Base-by-base conservation (phyloP, 2,888 invertebrate species). In the Watsonalla cultraria region DNA sequence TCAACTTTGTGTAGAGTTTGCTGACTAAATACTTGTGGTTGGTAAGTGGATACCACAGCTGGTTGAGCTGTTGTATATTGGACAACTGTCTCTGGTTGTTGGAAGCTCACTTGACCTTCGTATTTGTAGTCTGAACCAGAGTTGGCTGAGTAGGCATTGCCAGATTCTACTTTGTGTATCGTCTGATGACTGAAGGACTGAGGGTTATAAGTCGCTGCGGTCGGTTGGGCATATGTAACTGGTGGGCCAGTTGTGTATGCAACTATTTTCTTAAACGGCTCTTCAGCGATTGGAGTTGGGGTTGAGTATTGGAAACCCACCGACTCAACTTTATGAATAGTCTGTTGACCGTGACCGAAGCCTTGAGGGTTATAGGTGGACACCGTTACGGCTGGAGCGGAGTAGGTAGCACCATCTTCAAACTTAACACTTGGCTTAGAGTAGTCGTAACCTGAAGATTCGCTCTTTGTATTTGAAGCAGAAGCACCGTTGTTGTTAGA, bases 241-340 rank as follows among this genome's bases (percentile, higher is more conserved):
- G 76, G 62, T 5, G 85, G 74, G 6, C 88, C 87, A 51, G 89
- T 89, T 5, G 90, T 89, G 54, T 90, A 90, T 42, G 90, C 89
- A 15, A 86, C 78, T 2, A 84, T 46, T 66, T 84, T 89, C 59
- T 80, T 87, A 51, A 90, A 84, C 15, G 88, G 88, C 54, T 79
- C 79, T 66, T 90, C 90, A 52, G 76, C 72, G 4, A 86, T 78
- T 15, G 89, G 86, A 1, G 68, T 71, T 34, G 78, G 76, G 5
- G 78, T 79, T 6, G 85, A 77, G 51, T 87, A 86, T 53, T 83
- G 79, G 47, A 76, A 83, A 33, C 82, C 80, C 14, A 63, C 74
- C 5, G 82, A 74, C 55, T 76, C 79, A 8, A 79, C 65, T 49
- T 81, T 79, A 51, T 89, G 86, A 2, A 83, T 58, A 7, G 80